Evolutionary conservation across 1,140 invertebrate species (phyloP), one percentile per base, ranked within the genome.

Genomic region (Camponotus pennsylvanicus): DNA sequence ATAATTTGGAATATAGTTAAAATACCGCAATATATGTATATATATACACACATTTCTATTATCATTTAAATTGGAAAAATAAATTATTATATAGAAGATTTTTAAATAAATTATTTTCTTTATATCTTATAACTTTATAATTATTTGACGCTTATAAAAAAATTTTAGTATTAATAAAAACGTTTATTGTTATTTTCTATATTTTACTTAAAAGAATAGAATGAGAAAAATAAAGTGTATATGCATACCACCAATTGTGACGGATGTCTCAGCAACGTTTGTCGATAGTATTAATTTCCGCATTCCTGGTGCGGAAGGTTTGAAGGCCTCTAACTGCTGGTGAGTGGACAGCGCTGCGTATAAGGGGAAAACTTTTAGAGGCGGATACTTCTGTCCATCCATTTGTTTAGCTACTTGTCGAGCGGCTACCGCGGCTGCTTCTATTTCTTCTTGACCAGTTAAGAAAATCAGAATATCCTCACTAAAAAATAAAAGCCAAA

Each of bases 381-480:
- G 92, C 1, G 96, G 96, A 84, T 93, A 93, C 21, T 95, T 95
- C 87, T 96, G 94, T 1, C 95, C 95, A 7, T 96, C 94, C 78
- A 96, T 92, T 92, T 96, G 97, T 94, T 97, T 98, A 6, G 96
- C 96, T 79, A 98, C 96, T 91, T 97, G 96, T 89, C 96, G 96
- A 2, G 98, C 97, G 92, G 97, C 97, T 80, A 96, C 95, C 57
- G 97, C 97, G 80, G 98, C 96, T 3, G 97, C 96, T 95, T 99
- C 99, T 90, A 99, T 99, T 96, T 99, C 99, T 94, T 99, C 99
- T 96, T 99, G 98, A 4, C 99, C 99, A 85, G 99, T 99, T 66
- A 99, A 95, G 95, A 99, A 99, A n/a, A 99, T 98, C 52, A 99
- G 95, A 92, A 99, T 98, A 94, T 99, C 98, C 91, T 97, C 96